Evolutionary conservation across 2,888 invertebrate genomes (phyloP), one percentile per base, ranked within the genome.

Genomic region (Iphiclides podalirius): DNA sequence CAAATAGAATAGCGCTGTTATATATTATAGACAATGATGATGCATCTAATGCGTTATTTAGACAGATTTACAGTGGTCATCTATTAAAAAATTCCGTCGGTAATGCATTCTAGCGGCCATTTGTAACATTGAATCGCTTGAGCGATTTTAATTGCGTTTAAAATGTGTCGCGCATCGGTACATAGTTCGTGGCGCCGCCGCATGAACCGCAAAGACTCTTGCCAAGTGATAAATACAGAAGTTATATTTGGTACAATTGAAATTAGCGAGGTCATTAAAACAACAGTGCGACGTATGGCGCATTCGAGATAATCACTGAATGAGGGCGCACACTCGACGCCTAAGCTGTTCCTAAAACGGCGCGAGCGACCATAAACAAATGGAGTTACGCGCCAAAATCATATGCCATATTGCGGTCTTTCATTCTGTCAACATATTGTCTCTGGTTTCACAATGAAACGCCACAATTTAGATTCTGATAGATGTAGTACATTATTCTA

Each of bases 381-480:
- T 53, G 65, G 67, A 80, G 75, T 82, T 84, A 82, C 83, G 82
- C 80, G 79, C 76, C 79, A 81, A 81, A 79, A 74, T 75, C 70
- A 67, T 64, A 70, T 72, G 82, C 85, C 86, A 80, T 81, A 69
- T 70, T 81, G 82, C 73, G 78, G 74, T 70, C 83, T 76, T 84
- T 86, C 82, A 82, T 83, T 74, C 84, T 87, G 86, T 88, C 88
- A 86, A 80, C 87, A 80, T 83, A 82, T 83, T 84, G 85, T 87
- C 85, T 79, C 66, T 70, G 80, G 69, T 62, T 70, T 69, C 78
- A 82, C 84, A 84, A 84, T 83, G 81, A 79, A 76, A 74, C 69
- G 72, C 72, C 72, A 75, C 78, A 79, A 74, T 77, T 85, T 82
- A 83, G 75, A 79, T 77, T 76, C 72, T 83, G 83, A 85, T 82